phyloP scores from a whole-genome alignment of 2,797 vertebrate genomes.

The Myripristis jacobus region DNA sequence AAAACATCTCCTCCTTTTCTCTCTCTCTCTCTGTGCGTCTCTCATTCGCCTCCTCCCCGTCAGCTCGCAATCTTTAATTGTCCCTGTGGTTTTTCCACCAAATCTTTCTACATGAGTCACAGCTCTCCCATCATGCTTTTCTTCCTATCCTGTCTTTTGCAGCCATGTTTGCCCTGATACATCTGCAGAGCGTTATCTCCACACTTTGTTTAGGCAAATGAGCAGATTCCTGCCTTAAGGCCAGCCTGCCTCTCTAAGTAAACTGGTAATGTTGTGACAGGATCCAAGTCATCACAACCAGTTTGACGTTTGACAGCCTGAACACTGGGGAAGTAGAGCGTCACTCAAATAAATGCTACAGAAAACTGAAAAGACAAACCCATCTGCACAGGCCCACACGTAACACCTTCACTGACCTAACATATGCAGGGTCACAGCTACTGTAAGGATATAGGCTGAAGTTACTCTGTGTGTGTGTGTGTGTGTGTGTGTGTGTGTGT shows the following conservation, averaged over 20 bases:
- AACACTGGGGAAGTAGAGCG: too few relatives aligned
- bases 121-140: constrained; percentile 20
- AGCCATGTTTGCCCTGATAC: neutral
- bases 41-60: constrained; percentile 12
- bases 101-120: constrained; percentile 30
- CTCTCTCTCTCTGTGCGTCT: neutral
- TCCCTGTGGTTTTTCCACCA: constrained; percentile 31
- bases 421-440: too few relatives aligned
- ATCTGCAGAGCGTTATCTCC: neutral
- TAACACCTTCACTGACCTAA: too few relatives aligned
- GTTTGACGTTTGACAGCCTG: too few relatives aligned
- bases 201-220: constrained; percentile 30
- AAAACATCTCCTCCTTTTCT: neutral
- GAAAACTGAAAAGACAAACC: too few relatives aligned
- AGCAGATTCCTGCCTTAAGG: neutral
- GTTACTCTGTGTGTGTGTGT: too few relatives aligned
- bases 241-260: too few relatives aligned
- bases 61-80: neutral
- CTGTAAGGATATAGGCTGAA: too few relatives aligned
- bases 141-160: constrained; percentile 5
- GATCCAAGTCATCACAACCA: neutral
- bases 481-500: too few relatives aligned
- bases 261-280: neutral
- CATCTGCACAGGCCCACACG: too few relatives aligned
- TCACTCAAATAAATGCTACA: too few relatives aligned